Percentiles rank a stretch among this genome's conserved stretches.
Evolutionary conservation across 2,888 invertebrate species (phyloP).

Genomic region (Myopa testacea): DNA sequence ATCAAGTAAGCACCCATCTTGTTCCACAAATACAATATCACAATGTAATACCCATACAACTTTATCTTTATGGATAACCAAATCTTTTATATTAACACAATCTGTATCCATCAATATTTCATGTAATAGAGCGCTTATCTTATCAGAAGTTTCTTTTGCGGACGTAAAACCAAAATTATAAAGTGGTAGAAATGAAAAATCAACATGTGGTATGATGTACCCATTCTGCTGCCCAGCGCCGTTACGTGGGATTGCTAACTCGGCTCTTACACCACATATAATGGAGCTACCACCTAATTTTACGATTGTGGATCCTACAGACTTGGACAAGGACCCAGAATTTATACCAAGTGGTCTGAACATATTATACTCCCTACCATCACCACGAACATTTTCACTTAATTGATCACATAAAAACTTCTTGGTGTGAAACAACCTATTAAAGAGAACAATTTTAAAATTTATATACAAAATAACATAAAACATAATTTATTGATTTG

Average conservation of each 20-base stretch:
- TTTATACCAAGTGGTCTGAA: conserved; percentile 17
- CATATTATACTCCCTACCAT: conserved; percentile 24
- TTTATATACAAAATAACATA: not conserved
- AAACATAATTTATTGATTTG: not conserved
- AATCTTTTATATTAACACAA: conserved; percentile 15
- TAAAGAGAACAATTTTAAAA: not conserved
- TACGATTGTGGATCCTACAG: conserved; percentile 18
- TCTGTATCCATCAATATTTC: not conserved
- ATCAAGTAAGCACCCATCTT: conserved; percentile 27
- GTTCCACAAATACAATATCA: conserved; percentile 21
- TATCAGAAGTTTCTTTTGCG: conserved; percentile 13
- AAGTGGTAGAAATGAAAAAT: conserved; percentile 23
- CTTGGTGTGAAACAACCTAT: conserved; percentile 6
- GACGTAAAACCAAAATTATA: not conserved
- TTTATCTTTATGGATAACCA: conserved; percentile 22
- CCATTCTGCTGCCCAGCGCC: not conserved
- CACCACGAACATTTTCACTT: conserved; percentile 9
- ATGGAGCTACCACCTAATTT: conserved; percentile 18
- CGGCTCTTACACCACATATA: conserved; percentile 26
- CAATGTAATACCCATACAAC: conserved; percentile 26
- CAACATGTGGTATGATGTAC: conserved; percentile 24
- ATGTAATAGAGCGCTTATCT: not conserved
- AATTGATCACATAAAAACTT: conserved; percentile 17
- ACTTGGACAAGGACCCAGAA: conserved; percentile 5
- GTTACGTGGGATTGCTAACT: conserved; percentile 11